These are phyloP conservation scores for Rhinichthys osculus DNA, from an alignment of 2,797 vertebrate species.

Conservation along the genomic window DNA sequence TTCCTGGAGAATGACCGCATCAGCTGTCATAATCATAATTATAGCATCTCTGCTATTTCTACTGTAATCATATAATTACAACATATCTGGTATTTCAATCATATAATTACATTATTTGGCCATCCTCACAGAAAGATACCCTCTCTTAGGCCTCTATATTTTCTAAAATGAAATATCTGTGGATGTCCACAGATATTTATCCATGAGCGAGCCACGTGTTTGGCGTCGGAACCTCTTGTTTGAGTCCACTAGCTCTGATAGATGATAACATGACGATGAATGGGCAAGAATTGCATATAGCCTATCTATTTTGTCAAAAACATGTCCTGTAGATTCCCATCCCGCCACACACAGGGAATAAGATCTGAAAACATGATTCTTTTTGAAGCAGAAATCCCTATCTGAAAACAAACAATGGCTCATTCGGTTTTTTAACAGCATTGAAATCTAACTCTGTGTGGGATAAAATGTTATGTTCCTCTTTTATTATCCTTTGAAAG, in stretches of 20 bases:
- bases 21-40: conserved; percentile 82
- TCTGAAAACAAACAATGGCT: conserved; percentile 43
- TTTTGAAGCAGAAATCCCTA: conserved; percentile 28
- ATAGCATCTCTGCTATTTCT: conserved; percentile 77
- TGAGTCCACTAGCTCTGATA: conserved; percentile 10
- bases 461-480: neutral
- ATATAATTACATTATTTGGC: conserved; percentile 71
- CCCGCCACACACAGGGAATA: conserved; percentile 5
- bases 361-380: conserved; percentile 27
- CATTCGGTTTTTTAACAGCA: conserved; percentile 1
- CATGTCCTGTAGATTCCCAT: conserved; percentile 25
- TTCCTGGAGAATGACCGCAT: conserved; percentile 78
- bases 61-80: conserved; percentile 77
- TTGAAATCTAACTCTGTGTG: conserved; percentile 9
- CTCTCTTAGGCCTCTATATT: conserved; percentile 20
- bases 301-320: conserved; percentile 35
- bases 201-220: conserved; percentile 27
- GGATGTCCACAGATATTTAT: conserved; percentile 34
- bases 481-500: neutral
- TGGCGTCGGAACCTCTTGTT: conserved; percentile 1
- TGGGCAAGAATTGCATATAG: neutral
- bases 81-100: conserved; percentile 76
- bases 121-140: conserved; percentile 55
- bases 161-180: conserved; percentile 36
- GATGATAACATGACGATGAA: conserved; percentile 37